phyloP scores from a whole-genome alignment of 2,113 vertebrate genomes.

The Ochotona princeps region DNA sequence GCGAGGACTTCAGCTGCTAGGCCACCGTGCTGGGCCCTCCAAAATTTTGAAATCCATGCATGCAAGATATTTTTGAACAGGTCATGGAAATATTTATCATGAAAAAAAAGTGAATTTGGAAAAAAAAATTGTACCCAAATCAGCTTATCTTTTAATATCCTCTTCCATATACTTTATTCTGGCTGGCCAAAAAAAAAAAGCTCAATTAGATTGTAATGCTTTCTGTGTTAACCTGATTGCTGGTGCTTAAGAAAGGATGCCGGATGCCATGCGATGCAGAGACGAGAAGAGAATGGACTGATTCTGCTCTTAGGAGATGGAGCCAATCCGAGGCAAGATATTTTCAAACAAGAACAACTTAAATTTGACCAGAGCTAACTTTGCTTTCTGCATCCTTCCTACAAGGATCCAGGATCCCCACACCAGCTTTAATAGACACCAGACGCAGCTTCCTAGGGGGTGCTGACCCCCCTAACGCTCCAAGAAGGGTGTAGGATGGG shows the following conservation, averaged over 20 bases:
- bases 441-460: not conserved
- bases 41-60: too few relatives aligned
- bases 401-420: not conserved
- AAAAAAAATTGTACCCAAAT: too few relatives aligned
- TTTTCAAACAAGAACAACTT: constrained; percentile 39
- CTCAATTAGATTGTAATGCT: not conserved
- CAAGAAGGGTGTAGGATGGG: too few relatives aligned
- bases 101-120: too few relatives aligned
- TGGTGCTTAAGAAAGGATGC: not conserved
- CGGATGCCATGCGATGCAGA: not conserved
- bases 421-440: not conserved
- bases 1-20: too few relatives aligned
- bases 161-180: not conserved
- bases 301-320: constrained; percentile 20
- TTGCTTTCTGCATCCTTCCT: not conserved
- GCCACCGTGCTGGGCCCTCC: too few relatives aligned
- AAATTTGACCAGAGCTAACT: not conserved
- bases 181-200: constrained; percentile 10
- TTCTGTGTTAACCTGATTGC: constrained; percentile 11
- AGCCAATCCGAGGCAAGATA: not conserved
- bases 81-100: too few relatives aligned
- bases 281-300: not conserved
- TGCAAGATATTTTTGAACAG: too few relatives aligned
- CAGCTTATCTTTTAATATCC: too few relatives aligned
- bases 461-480: not conserved